Base-by-base conservation (phyloP, 2,797 vertebrate species). In the Tokudaia tokunoshimensis region DNA sequence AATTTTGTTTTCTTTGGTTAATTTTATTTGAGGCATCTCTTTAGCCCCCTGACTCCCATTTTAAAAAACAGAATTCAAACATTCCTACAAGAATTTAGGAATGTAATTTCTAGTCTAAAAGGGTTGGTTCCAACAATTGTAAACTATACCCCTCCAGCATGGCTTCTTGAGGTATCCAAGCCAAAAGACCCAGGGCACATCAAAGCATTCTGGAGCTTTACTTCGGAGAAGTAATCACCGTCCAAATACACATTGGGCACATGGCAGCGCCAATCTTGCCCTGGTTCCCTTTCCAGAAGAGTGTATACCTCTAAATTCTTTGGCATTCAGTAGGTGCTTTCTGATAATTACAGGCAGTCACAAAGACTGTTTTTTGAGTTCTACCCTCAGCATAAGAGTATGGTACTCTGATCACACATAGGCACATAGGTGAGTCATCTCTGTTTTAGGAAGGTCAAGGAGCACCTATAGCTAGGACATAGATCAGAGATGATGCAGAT, bases 41-140 rank as follows among this genome's bases (percentile, higher is more conserved):
- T 83, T 83, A 83, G 57, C 24, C 81, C 57, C 8, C 10, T 61
- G 81, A 29, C 14, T 83, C 37, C 57, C n/a, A 59, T 61, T 61
- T 83, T 61, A 57, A 93, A 96, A 95, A 95, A 80, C 4, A 91
- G 26, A 70, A 75, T 50, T 94, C 84, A 86, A 47, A 92, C 83
- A 44, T 92, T 95, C 44, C 34, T 84, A 34, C 19, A 17, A 76
- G 29, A 59, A 81, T 70, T 94, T 92, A 78, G 41, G 89, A 93
- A 90, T 79, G 44, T 47, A 19, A 84, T 92, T 96, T 87, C 15
- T 87, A 86, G 34, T 89, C 50, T 83, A 79, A 94, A 92, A 57
- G 34, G 24, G 63, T 63, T 72, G 79, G 55, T 44, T 67, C 26
- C 50, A 37, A 47, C 55, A 50, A 11, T 90, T 90, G 76, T 90